Evolutionary conservation across 2,888 invertebrate species (phyloP).

Genomic region (Lysandra coridon): DNA sequence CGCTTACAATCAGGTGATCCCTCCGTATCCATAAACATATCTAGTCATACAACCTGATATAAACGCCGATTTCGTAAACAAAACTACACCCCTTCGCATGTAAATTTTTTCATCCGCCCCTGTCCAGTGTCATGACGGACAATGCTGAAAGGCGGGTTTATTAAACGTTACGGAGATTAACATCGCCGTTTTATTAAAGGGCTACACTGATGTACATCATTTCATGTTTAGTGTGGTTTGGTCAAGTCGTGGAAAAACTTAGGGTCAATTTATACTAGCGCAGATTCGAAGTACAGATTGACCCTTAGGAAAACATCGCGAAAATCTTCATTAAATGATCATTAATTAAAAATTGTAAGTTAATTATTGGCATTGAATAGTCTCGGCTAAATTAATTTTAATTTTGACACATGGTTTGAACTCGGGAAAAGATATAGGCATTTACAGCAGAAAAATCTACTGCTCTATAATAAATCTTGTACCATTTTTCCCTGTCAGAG

Average conservation of each 20-base stretch:
- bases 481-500: not conserved
- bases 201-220: not conserved
- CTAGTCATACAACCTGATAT: not conserved
- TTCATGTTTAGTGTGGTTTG: not conserved
- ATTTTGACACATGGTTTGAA: no score
- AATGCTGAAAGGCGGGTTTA: not conserved
- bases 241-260: not conserved
- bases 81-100: slow-evolving; percentile 27
- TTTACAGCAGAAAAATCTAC: no score
- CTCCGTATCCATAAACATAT: not conserved
- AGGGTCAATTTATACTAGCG: no score
- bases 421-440: no score
- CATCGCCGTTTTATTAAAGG: not conserved
- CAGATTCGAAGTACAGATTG: no score
- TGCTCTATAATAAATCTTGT: not conserved
- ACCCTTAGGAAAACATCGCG: no score
- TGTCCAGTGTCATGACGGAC: slow-evolving; percentile 32
- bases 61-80: not conserved
- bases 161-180: slow-evolving; percentile 20
- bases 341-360: no score
- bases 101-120: slow-evolving; percentile 33
- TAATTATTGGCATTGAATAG: no score
- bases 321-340: no score
- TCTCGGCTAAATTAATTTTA: no score
- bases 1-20: not conserved